Percentiles rank a stretch among this genome's conserved stretches.
These are phyloP conservation scores for Calliphora vomitoria DNA, from an alignment of 2,888 invertebrate species.

Conservation along the genomic window DNA sequence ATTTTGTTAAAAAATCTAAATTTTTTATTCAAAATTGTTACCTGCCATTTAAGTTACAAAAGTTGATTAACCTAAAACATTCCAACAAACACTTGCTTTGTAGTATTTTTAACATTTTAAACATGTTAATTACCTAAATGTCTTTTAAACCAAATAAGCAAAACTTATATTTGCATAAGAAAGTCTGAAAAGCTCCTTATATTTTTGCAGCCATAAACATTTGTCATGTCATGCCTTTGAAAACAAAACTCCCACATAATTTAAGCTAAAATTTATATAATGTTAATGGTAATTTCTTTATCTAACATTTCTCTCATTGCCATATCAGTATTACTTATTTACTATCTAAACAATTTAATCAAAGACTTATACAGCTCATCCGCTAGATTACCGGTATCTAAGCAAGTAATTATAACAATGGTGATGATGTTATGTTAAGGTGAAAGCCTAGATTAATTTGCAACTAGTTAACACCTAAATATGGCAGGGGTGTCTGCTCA, in stretches of 20 bases:
- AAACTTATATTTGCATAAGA: conserved; percentile 34
- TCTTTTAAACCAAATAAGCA: neutral
- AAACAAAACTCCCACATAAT: conserved; percentile 39
- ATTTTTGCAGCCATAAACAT: neutral
- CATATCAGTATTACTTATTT: no score
- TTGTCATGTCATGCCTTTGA: neutral
- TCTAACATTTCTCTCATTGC: neutral
- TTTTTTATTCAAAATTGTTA: no score
- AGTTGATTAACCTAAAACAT: neutral
- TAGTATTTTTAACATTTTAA: neutral
- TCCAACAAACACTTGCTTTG: conserved; percentile 1
- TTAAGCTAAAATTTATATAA: conserved; percentile 8
- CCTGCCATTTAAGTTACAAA: no score
- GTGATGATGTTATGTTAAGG: conserved; percentile 40
- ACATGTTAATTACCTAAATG: conserved; percentile 49
- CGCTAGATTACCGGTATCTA: no score
- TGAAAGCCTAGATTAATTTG: conserved; percentile 66
- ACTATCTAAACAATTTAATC: neutral
- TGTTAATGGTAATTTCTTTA: neutral
- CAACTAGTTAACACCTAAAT: conserved; percentile 60
- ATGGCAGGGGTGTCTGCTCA: neutral
- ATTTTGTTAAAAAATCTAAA: no score
- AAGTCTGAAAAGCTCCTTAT: conserved; percentile 15
- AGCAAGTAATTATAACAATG: neutral
- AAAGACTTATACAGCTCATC: neutral